Evolutionary conservation across 1,140 invertebrate species (phyloP), one percentile per base, ranked within the genome.

Genomic region (Sipha flava): DNA sequence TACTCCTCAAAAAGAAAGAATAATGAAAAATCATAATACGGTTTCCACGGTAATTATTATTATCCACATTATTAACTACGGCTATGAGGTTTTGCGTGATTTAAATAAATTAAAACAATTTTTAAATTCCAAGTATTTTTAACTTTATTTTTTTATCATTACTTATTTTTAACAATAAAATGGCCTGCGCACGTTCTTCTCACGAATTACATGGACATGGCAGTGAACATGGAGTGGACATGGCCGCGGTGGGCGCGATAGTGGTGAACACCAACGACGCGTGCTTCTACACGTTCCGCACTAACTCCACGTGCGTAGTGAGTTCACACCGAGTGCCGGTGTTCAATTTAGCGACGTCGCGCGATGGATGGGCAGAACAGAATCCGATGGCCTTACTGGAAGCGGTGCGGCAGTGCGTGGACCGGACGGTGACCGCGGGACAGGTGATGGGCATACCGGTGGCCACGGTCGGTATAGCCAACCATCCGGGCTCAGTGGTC

Each of bases 281-380:
- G 2, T 5, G 72, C 0, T 75, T 75, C 26, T 23, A 75, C 21
- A 4, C 10, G 12, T 75, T 57, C 6, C n/a, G 23, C 12, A 52
- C 72, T 12, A 75, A 75, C 14, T 16, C n/a, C 2, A 43, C 0
- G 5, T 12, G 26, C 0, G n/a, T 57, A 5, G 14, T 75, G 0
- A 57, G 57, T 7, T 18, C 31, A 2, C 18, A 75, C 7, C 2
- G 23, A 1, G 6, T 57, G 5, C 0, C 52, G 14, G 14, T 75
- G 18, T n/a, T 14, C 23, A 52, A 62, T n/a, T 40, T 2, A 5
- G 26, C 2, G 2, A 26, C 84, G 94, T 16, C 94, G 5, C 88
- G 90, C 85, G 93, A 96, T 88, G 95, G 94, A 85, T 98, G 95
- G 95, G 94, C 96, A 0, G 96, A 98, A 87, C 94, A 97, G 85